Evolutionary conservation across 2,113 vertebrate genomes (phyloP), one percentile per base, ranked within the genome.

Genomic region (Leucopternis melanops): DNA sequence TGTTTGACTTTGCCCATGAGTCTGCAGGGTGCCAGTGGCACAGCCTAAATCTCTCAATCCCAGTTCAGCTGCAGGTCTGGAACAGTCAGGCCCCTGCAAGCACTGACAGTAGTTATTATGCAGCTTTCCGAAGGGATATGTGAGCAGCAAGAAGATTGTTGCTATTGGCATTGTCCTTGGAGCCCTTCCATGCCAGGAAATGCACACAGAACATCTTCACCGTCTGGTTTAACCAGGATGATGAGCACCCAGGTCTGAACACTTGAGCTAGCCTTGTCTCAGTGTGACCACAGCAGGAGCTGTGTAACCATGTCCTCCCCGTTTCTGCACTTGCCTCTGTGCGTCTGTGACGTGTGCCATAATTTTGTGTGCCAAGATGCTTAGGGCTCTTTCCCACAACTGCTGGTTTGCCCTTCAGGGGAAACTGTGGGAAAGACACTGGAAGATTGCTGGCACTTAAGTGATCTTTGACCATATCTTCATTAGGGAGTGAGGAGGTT

Each of bases 341-440:
- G 58, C 0, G 0, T 88, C 73, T 26, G 45, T 95, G 94, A 90
- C 1, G 10, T 65, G n/a, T 85, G 59, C 91, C 2, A 0, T 49
- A 61, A n/a, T 49, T 45, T 49, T 19, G 23, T 32, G 66, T 96
- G 87, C 92, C 94, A 92, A 88, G 75, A 74, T 59, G 88, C 95
- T 96, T 57, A 50, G 63, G 93, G 92, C 94, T 93, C 71, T 96
- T 96, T 96, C 95, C 94, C 95, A 97, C 94, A 96, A 66, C 91
- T 95, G 66, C 94, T 77, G 42, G 54, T 94, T 96, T 96, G 78
- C 58, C 94, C 87, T 92, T 94, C 50, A 67, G 94, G 75, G 59
- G 38, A 63, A 86, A 38, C 72, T 96, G 71, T 96, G 96, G 90
- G 93, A 96, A 92, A 92, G 88, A 71, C 58, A 25, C 59, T 83